Evolutionary conservation across 2,113 vertebrate genomes (phyloP).

Genomic region (Azemiops feae): DNA sequence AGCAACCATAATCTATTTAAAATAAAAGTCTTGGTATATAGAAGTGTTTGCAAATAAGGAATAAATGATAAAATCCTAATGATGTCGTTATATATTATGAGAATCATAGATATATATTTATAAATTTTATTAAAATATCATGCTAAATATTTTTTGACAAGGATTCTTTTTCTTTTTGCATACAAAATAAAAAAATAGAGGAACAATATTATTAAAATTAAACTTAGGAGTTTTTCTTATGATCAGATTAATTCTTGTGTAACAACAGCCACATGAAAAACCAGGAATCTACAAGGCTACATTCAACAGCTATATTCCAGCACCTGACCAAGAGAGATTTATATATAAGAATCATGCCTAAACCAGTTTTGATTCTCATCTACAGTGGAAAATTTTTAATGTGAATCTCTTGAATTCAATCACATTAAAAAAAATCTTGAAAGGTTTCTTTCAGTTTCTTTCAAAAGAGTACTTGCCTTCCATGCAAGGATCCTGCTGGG

Average conservation of each 20-base stretch:
- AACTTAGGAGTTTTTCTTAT: background rate
- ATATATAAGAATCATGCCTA: background rate
- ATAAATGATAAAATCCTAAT: background rate
- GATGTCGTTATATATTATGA: background rate
- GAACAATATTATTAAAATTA: background rate
- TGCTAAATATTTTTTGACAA: too few species aligned
- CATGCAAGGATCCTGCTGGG: background rate
- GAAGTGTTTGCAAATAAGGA: background rate
- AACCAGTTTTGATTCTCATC: background rate
- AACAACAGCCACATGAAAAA: background rate
- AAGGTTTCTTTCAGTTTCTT: background rate
- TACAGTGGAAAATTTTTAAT: background rate
- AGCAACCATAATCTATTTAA: too few species aligned
- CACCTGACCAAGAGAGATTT: background rate
- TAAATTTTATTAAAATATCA: too few species aligned
- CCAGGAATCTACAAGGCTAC: background rate
- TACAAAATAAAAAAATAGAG: background rate
- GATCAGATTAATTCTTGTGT: background rate
- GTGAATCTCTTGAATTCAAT: background rate
- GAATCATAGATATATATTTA: too few species aligned
- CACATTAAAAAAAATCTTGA: background rate
- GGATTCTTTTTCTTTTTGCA: background rate
- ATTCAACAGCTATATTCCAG: background rate
- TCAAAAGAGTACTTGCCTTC: background rate
- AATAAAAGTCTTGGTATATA: too few species aligned